Evolutionary conservation across 2,113 vertebrate species (phyloP).

Genomic region (Puma concolor): DNA sequence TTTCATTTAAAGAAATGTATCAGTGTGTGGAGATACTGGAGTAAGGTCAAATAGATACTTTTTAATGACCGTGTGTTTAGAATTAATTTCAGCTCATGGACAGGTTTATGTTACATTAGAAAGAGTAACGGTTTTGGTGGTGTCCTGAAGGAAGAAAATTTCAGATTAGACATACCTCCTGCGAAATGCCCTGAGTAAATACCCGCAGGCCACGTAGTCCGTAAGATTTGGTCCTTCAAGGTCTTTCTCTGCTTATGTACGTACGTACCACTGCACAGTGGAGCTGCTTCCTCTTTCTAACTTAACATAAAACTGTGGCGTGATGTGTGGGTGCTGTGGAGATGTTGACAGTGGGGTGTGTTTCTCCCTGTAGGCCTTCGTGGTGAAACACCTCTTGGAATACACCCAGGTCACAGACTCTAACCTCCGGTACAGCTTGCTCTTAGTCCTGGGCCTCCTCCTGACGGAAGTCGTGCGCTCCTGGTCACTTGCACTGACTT

Average conservation of each 20-base stretch:
- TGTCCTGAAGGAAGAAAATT: conserved; percentile 66
- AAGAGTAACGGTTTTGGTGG: conserved; percentile 78
- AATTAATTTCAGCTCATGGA: conserved; percentile 85
- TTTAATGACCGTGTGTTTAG: conserved; percentile 79
- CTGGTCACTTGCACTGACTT: conserved; percentile 95
- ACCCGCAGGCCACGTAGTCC: not conserved
- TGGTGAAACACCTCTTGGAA: conserved; percentile 95
- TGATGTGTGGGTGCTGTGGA: conserved; percentile 65
- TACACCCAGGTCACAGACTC: conserved; percentile 91
- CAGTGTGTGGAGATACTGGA: conserved; percentile 81
- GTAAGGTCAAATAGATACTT: conserved; percentile 81
- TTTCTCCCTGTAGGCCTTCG: conserved; percentile 94
- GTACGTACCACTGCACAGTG: conserved; percentile 9
- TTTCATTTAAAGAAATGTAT: conserved; percentile 86
- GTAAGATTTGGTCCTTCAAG: not conserved
- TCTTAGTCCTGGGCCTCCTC: conserved; percentile 93
- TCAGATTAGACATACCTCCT: conserved; percentile 68
- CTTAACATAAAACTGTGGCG: conserved; percentile 87
- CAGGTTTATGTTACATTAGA: conserved; percentile 92
- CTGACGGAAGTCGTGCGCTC: conserved; percentile 93
- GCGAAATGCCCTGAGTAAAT: conserved; percentile 30
- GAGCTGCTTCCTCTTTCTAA: conserved; percentile 87
- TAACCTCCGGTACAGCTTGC: conserved; percentile 92
- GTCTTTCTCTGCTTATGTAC: not conserved
- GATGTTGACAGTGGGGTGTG: conserved; percentile 85